Percentiles rank a stretch among this genome's conserved stretches.
Evolutionary conservation across 2,888 invertebrate species (phyloP).

Genomic region (Hypomecis atomaria): DNA sequence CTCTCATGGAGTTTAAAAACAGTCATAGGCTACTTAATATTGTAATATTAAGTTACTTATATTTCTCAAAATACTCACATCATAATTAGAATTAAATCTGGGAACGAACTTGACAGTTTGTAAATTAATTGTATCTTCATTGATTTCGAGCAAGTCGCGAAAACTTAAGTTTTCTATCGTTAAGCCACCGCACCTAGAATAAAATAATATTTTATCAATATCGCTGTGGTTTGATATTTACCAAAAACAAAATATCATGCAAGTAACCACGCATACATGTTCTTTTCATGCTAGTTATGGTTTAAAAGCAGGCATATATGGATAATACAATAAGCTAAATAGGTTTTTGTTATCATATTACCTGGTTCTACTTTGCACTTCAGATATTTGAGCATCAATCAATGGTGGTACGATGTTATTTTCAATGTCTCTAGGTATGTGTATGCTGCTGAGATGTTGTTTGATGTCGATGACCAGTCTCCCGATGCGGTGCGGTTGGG

Average conservation of each 20-base stretch:
- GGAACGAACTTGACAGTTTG: constrained; percentile 42
- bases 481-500: constrained; percentile 20
- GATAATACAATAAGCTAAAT: background rate
- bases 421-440: background rate
- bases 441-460: constrained; percentile 35
- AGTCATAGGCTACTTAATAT: too few relatives aligned
- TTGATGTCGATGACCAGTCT: constrained; percentile 39
- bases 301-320: background rate
- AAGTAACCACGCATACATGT: too few relatives aligned
- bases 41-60: too few relatives aligned
- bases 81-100: constrained; percentile 30
- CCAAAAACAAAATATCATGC: too few relatives aligned
- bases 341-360: background rate
- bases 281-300: too few relatives aligned
- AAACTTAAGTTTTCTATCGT: constrained; percentile 45
- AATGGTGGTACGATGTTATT: background rate
- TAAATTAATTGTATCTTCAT: constrained; percentile 31
- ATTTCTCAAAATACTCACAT: constrained; percentile 39
- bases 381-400: background rate
- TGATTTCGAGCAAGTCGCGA: constrained; percentile 35
- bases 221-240: background rate
- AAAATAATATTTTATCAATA: background rate
- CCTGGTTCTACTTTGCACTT: constrained; percentile 2
- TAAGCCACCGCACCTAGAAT: constrained; percentile 55
- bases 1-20: too few relatives aligned